Conservation (phyloP, 23 tunicate genomes). For the Ascidia mentula region DNA sequence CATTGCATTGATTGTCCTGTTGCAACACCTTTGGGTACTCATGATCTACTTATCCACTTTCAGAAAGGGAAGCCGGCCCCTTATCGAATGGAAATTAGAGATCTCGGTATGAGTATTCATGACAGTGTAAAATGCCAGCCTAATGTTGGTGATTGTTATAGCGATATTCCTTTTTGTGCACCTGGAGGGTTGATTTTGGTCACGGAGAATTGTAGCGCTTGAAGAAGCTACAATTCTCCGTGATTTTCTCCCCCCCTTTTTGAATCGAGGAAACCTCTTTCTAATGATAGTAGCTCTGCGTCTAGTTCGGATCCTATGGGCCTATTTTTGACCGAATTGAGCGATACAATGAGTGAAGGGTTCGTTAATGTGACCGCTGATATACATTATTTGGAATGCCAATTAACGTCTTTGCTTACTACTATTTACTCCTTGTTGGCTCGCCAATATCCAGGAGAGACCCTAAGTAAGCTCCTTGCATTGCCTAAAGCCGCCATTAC, state of each 20-base stretch:
- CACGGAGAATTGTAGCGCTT: neutral
- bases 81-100: conserved; percentile 5
- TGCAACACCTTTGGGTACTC: neutral
- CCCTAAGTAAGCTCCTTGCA: neutral
- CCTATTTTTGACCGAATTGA: neutral
- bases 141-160: neutral
- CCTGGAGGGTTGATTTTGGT: neutral
- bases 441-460: neutral
- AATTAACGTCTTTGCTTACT: neutral
- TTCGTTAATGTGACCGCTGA: neutral
- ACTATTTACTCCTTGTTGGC: neutral
- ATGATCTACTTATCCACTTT: neutral
- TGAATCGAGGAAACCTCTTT: neutral
- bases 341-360: neutral
- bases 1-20: conserved; percentile 4
- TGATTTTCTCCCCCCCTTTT: too few species aligned
- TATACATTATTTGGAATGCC: neutral
- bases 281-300: neutral
- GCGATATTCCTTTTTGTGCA: neutral
- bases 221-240: too few species aligned
- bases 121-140: neutral
- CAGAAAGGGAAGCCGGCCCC: neutral
- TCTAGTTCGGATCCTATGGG: neutral
- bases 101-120: neutral
- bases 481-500: neutral